A percentile compares a stretch with the other conserved stretches of the same genome.
phyloP scores from a whole-genome alignment of 2,113 vertebrate species.

The Sarotherodon lohbergeri region DNA sequence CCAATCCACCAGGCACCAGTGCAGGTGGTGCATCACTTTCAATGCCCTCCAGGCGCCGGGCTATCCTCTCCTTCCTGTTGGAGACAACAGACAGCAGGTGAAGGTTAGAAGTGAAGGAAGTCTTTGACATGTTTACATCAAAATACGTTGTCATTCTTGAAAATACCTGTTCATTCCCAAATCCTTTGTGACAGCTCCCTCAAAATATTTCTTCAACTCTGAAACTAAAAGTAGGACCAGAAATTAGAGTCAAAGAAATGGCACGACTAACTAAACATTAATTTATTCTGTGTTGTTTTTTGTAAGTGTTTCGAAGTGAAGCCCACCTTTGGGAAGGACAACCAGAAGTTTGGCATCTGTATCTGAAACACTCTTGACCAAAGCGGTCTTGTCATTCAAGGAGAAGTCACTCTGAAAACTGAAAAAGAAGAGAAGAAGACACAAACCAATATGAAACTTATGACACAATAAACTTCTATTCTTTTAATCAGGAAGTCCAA shows the following conservation, averaged over 20 bases:
- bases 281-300: background rate
- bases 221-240: slow-evolving; percentile 76
- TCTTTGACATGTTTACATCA: background rate
- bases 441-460: background rate
- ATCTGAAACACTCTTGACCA: slow-evolving; percentile 77
- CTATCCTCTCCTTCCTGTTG: slow-evolving; percentile 91
- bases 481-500: background rate
- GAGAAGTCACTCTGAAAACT: slow-evolving; percentile 87
- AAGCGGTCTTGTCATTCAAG: slow-evolving; percentile 73
- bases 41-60: slow-evolving; percentile 90
- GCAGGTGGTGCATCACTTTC: slow-evolving; percentile 86
- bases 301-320: background rate
- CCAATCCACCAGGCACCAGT: slow-evolving; percentile 81
- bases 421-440: slow-evolving; percentile 3
- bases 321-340: slow-evolving; percentile 87
- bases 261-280: background rate
- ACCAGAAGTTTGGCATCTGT: slow-evolving; percentile 82
- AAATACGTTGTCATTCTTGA: background rate
- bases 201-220: slow-evolving; percentile 94
- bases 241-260: background rate
- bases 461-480: background rate
- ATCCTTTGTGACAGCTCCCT: slow-evolving; percentile 71
- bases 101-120: background rate
- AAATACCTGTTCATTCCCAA: slow-evolving; percentile 92
- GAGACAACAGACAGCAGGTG: background rate